Evolutionary conservation across 1,140 invertebrate species (phyloP).

Genomic region (Monochamus saltuarius): DNA sequence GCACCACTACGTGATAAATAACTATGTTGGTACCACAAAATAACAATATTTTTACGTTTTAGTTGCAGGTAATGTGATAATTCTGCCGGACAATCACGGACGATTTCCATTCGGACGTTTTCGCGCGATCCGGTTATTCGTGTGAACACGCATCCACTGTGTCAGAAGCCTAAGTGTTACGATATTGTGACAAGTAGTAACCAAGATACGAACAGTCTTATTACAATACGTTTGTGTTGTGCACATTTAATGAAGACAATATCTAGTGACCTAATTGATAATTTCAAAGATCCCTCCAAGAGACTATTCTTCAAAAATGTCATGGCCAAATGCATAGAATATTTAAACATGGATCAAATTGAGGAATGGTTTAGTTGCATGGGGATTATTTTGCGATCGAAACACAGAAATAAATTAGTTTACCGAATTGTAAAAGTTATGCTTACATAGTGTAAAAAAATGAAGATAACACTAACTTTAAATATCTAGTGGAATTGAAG

Average conservation of each 20-base stretch:
- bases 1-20: too few relatives aligned
- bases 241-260: slow-evolving; percentile 23
- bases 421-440: too few relatives aligned
- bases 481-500: neutral
- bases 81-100: too few relatives aligned
- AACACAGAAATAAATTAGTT: neutral
- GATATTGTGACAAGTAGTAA: neutral
- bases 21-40: too few relatives aligned
- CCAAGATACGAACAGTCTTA: neutral
- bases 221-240: slow-evolving; percentile 14
- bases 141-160: too few relatives aligned
- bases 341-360: neutral
- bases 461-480: too few relatives aligned
- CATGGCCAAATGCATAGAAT: neutral
- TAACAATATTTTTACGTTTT: too few relatives aligned
- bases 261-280: slow-evolving; percentile 7
- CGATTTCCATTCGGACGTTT: too few relatives aligned
- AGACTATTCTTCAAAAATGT: slow-evolving; percentile 3
- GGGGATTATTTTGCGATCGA: neutral
- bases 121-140: too few relatives aligned
- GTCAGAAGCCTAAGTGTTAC: neutral
- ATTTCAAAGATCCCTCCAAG: neutral
- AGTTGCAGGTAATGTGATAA: too few relatives aligned
- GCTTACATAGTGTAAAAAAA: neutral
- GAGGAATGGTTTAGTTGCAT: slow-evolving; percentile 1